Percentiles rank a stretch among this genome's conserved stretches.
Evolutionary conservation across 2,888 invertebrate species (phyloP).

Genomic region (Rotaria sp.): DNA sequence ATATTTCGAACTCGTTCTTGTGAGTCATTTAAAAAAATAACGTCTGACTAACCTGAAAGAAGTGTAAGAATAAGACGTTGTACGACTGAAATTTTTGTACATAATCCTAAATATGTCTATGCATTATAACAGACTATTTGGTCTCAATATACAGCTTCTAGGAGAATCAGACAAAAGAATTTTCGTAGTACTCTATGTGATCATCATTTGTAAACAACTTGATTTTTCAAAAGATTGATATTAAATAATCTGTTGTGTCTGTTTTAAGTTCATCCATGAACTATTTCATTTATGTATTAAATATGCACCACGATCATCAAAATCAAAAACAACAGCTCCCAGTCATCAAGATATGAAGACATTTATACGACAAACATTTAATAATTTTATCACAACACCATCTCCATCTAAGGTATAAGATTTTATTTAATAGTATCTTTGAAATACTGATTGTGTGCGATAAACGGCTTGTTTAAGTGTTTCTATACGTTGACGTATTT

Average conservation of each 20-base stretch:
- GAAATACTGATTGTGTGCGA: background rate
- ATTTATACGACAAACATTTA: conserved; percentile 10
- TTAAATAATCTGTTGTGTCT: background rate
- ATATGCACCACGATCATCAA: background rate
- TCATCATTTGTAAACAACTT: too few species aligned
- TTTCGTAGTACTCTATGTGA: too few species aligned
- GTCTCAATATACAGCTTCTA: too few species aligned
- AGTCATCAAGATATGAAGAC: conserved; percentile 23
- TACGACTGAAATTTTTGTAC: too few species aligned
- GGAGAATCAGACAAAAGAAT: too few species aligned
- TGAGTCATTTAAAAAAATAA: too few species aligned
- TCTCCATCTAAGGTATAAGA: background rate
- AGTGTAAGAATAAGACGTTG: too few species aligned
- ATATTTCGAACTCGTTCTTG: too few species aligned
- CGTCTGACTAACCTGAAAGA: too few species aligned
- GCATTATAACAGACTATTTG: too few species aligned
- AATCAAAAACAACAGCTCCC: background rate
- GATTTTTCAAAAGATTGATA: background rate
- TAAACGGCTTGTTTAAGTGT: conserved; percentile 6
- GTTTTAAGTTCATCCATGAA: background rate
- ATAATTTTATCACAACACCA: background rate
- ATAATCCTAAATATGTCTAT: too few species aligned
- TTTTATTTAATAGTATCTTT: background rate
- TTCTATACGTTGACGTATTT: background rate
- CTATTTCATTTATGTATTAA: conserved; percentile 23